phyloP scores from a whole-genome alignment of 2,113 vertebrate genomes.

The Balaeniceps rex region DNA sequence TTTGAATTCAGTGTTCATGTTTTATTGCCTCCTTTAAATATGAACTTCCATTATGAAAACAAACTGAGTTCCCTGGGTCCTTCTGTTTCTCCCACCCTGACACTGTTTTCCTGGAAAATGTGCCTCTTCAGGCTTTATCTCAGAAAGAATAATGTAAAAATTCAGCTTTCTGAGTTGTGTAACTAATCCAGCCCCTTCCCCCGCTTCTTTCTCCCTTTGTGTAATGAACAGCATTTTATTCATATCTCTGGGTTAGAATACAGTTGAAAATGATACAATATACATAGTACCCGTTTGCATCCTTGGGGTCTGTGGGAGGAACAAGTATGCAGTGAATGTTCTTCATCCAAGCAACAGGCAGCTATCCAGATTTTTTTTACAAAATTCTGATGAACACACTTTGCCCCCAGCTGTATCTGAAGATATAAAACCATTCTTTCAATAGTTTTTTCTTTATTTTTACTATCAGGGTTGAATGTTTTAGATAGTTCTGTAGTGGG shows the following conservation, averaged over 20 bases:
- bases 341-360: constrained; percentile 24
- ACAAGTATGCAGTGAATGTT: constrained; percentile 48
- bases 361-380: constrained; percentile 42
- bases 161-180: constrained; percentile 13
- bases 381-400: constrained; percentile 6
- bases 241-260: constrained; percentile 47
- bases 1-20: background rate
- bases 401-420: constrained; percentile 38
- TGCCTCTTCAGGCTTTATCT: background rate
- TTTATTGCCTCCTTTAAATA: background rate
- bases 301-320: constrained; percentile 58
- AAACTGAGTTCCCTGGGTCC: background rate
- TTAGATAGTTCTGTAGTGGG: background rate
- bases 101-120: background rate
- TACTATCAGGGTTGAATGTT: background rate
- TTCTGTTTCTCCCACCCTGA: background rate
- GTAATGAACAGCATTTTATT: constrained; percentile 55
- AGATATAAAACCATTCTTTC: constrained; percentile 44
- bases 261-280: constrained; percentile 34
- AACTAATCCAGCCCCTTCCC: background rate
- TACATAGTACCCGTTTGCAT: constrained; percentile 49
- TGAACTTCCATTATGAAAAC: background rate
- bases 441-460: constrained; percentile 48
- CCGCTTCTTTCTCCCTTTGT: background rate
- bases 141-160: constrained; percentile 11